A percentile compares a stretch with the other conserved stretches of the same genome.
Conservation (phyloP, 2,888 invertebrate genomes). For the Cacoxenus indagator region DNA sequence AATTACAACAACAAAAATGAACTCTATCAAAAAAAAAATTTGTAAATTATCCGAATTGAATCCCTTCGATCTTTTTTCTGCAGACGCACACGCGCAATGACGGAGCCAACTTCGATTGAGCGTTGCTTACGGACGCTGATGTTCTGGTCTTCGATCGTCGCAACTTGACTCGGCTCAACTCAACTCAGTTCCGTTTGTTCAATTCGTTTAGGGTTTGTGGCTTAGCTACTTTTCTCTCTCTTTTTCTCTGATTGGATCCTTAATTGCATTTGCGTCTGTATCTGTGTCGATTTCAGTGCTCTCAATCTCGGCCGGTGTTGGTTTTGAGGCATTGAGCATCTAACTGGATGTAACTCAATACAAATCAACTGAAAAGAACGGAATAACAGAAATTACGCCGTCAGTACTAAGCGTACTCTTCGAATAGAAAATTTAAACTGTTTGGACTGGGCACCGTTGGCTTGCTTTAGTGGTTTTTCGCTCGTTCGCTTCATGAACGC, state of each 20-base stretch:
- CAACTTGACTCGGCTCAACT: neutral
- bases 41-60: neutral
- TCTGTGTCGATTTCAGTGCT: neutral
- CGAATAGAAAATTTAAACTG: constrained; percentile 66
- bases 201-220: neutral
- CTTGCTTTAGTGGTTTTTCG: constrained; percentile 9
- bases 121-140: neutral
- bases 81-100: neutral
- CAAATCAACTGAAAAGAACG: constrained; percentile 21
- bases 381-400: constrained; percentile 47
- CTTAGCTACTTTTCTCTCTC: neutral
- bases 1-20: constrained; percentile 36
- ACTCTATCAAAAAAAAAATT: constrained; percentile 11
- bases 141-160: constrained; percentile 9
- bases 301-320: neutral
- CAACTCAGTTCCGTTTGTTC: neutral
- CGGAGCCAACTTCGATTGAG: neutral
- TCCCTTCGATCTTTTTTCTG: neutral
- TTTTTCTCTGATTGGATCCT: too few species aligned
- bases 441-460: constrained; percentile 45
- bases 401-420: constrained; percentile 66
- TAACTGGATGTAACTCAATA: constrained; percentile 15
- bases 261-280: too few species aligned
- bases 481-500: too few species aligned
- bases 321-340: too few species aligned